Conservation (phyloP, 2,888 invertebrate genomes). For the Pherbina coryleti region DNA sequence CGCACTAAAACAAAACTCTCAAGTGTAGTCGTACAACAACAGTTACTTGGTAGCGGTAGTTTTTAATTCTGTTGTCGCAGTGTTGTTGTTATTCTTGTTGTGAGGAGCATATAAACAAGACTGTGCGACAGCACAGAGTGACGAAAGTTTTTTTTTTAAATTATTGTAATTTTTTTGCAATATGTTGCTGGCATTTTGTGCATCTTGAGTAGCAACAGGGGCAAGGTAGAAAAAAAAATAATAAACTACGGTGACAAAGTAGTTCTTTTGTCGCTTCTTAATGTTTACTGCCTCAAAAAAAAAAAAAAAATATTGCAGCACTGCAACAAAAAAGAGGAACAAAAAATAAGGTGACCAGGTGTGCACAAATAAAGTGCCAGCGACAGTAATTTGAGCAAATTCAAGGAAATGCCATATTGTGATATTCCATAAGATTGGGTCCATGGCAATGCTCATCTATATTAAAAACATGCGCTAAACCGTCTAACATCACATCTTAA, state of each 20-base stretch:
- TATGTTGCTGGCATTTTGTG: conserved; percentile 8
- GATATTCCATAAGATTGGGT: no score
- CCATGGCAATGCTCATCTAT: no score
- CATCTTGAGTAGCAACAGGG: conserved; percentile 4
- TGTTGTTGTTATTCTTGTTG: neutral
- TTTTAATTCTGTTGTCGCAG: neutral
- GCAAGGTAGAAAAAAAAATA: neutral
- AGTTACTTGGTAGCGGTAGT: neutral
- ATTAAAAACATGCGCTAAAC: no score
- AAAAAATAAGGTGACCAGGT: no score
- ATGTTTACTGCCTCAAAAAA: neutral
- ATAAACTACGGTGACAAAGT: neutral
- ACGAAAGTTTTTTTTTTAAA: neutral
- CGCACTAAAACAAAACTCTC: conserved; percentile 14
- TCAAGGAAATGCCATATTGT: no score
- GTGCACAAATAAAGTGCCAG: no score
- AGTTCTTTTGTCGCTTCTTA: neutral
- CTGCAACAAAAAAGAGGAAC: no score
- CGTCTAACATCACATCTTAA: no score
- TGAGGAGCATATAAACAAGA: no score
- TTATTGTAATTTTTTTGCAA: conserved; percentile 13
- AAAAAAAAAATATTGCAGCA: no score
- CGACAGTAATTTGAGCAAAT: no score
- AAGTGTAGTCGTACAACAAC: neutral
- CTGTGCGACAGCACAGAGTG: neutral